These are phyloP conservation scores for Microdon myrmicae DNA, from an alignment of 2,888 invertebrate genomes.

Conservation along the genomic window DNA sequence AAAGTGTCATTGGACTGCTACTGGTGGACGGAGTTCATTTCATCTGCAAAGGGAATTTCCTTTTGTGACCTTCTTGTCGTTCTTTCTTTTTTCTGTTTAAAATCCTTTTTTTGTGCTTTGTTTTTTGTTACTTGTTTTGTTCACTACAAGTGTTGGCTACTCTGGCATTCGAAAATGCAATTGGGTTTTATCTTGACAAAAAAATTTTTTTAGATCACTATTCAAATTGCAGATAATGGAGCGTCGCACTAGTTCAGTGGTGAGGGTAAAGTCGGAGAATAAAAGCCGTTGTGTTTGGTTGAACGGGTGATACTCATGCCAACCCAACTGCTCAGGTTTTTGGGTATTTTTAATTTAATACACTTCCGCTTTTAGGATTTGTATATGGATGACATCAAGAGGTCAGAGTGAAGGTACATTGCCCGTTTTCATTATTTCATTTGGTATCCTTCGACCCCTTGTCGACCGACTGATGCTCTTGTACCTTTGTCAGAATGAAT, in stretches of 20 bases:
- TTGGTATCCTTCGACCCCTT: conserved; percentile 26
- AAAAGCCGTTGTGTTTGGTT: conserved; percentile 10
- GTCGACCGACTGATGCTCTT: not conserved
- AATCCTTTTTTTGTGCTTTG: too few species aligned
- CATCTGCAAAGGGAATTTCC: conserved; percentile 41
- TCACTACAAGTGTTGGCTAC: conserved; percentile 5
- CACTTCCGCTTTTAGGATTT: conserved; percentile 25
- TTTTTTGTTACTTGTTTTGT: conserved; percentile 34
- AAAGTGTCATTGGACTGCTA: conserved; percentile 27
- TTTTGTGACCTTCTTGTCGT: conserved; percentile 15
- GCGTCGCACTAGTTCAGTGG: not conserved
- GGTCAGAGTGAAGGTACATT: conserved; percentile 30
- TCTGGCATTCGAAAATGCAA: not conserved
- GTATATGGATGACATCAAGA: conserved; percentile 31
- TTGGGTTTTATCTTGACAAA: conserved; percentile 1
- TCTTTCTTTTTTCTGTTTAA: too few species aligned
- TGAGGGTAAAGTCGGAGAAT: not conserved
- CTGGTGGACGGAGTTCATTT: conserved; percentile 21
- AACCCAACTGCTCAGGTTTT: conserved; percentile 27
- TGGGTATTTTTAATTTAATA: conserved; percentile 52
- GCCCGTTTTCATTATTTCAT: conserved; percentile 44
- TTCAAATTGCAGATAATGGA: conserved; percentile 25
- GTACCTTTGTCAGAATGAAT: conserved; percentile 11
- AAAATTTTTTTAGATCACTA: conserved; percentile 11
- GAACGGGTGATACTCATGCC: conserved; percentile 5